phyloP scores from a whole-genome alignment of 1,140 invertebrate genomes.

The Papilio aristodemus region DNA sequence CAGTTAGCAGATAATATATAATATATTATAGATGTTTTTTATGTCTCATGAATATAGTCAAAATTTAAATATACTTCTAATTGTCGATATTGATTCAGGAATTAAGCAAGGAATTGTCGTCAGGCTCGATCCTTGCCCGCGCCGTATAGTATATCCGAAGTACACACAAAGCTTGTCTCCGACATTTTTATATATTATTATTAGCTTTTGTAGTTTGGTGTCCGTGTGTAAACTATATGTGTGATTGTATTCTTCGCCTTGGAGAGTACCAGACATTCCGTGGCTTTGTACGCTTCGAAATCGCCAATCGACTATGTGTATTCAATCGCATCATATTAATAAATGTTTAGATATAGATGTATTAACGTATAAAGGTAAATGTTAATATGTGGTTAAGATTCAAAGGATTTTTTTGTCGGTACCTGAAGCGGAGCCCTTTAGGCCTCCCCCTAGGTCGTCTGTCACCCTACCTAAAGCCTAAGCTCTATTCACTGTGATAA shows the following conservation, averaged over 20 bases:
- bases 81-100: not conserved
- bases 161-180: not conserved
- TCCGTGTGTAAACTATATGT: slow-evolving; percentile 26
- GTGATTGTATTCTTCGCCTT: slow-evolving; percentile 36
- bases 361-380: slow-evolving; percentile 39
- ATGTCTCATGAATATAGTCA: not conserved
- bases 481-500: slow-evolving; percentile 43
- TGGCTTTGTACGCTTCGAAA: slow-evolving; percentile 50
- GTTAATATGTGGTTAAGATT: slow-evolving; percentile 23
- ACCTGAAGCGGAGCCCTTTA: slow-evolving; percentile 28
- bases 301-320: slow-evolving; percentile 48
- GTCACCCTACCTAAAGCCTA: slow-evolving; percentile 48
- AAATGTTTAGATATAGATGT: slow-evolving; percentile 47
- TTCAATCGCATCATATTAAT: slow-evolving; percentile 44
- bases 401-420: slow-evolving; percentile 22
- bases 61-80: not conserved
- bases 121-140: not conserved
- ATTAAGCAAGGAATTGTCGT: slow-evolving; percentile 11
- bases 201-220: slow-evolving; percentile 29
- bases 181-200: slow-evolving; percentile 9
- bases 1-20: not conserved
- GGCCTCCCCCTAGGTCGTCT: slow-evolving; percentile 37
- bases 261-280: slow-evolving; percentile 57
- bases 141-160: not conserved
- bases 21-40: slow-evolving; percentile 3